These are phyloP conservation scores for Telmatherina bonti DNA, from an alignment of 2,797 vertebrate genomes.

Conservation along the genomic window DNA sequence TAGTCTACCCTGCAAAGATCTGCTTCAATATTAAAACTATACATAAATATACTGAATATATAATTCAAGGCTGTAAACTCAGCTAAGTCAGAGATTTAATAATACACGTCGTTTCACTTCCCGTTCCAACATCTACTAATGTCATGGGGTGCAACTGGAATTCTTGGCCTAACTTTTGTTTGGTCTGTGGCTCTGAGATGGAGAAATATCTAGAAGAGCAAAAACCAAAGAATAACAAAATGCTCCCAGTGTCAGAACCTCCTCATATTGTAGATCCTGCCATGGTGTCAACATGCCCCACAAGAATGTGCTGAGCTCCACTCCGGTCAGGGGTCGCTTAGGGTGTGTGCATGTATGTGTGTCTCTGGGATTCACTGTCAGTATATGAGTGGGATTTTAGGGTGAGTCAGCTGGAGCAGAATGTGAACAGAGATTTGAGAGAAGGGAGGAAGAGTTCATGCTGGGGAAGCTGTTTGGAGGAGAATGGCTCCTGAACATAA, in stretches of 20 bases:
- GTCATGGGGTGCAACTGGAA: conserved; percentile 59
- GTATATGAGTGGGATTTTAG: conserved; percentile 33
- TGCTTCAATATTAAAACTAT: conserved; percentile 19
- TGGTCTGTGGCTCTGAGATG: conserved; percentile 62
- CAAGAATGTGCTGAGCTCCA: conserved; percentile 76
- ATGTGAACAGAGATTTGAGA: conserved; percentile 28
- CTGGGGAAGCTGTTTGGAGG: conserved; percentile 20
- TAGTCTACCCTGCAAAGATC: conserved; percentile 18
- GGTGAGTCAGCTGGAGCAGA: conserved; percentile 52
- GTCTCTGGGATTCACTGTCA: conserved; percentile 31
- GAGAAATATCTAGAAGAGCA: conserved; percentile 63
- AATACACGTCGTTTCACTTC: conserved; percentile 46
- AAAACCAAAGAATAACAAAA: conserved; percentile 76
- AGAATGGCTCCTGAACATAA: conserved; percentile 21
- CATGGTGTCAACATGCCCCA: conserved; percentile 76
- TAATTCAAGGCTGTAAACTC: conserved; percentile 25
- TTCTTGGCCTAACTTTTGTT: conserved; percentile 63
- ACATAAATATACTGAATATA: conserved; percentile 40
- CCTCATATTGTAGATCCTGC: conserved; percentile 65
- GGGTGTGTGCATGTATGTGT: conserved; percentile 3
- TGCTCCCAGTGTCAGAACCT: conserved; percentile 68
- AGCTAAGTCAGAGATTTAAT: conserved; percentile 39
- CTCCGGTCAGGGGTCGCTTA: conserved; percentile 42
- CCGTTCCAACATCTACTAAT: conserved; percentile 53
- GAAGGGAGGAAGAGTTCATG: conserved; percentile 22